A percentile compares a stretch with the other conserved stretches of the same genome.
These are phyloP conservation scores for Phthorimaea operculella DNA, from an alignment of 1,140 invertebrate species.

Conservation along the genomic window DNA sequence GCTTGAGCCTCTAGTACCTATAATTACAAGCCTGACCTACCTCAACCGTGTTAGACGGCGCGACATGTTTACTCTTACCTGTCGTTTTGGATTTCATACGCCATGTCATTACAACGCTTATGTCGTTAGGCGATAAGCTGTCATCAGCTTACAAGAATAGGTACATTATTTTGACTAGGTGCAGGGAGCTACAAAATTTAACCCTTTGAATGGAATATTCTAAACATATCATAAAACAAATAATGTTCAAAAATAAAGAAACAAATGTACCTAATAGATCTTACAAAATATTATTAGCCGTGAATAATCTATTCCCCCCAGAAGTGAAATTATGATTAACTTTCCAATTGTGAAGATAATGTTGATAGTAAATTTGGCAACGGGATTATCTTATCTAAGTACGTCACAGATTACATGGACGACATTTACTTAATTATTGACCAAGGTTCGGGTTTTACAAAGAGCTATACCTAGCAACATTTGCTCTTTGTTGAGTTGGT, in stretches of 20 bases:
- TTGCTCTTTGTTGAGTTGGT: no score
- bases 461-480: no score
- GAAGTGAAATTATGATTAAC: no score
- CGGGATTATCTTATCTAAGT: not conserved
- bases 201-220: no score
- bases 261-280: no score
- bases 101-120: not conserved
- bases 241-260: no score
- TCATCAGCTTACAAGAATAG: not conserved
- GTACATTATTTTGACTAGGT: no score
- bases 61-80: not conserved
- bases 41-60: constrained; percentile 5
- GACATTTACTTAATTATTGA: not conserved
- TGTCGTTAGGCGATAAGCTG: not conserved
- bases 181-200: no score
- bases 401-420: not conserved
- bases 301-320: no score
- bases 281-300: no score
- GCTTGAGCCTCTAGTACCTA: constrained; percentile 14
- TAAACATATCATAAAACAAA: no score
- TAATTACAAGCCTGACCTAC: constrained; percentile 16
- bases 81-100: not conserved
- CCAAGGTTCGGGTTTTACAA: not conserved
- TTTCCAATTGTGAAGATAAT: no score
- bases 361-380: not conserved